Base-by-base conservation (phyloP, 2,888 invertebrate species). In the Tetramorium bicarinatum region DNA sequence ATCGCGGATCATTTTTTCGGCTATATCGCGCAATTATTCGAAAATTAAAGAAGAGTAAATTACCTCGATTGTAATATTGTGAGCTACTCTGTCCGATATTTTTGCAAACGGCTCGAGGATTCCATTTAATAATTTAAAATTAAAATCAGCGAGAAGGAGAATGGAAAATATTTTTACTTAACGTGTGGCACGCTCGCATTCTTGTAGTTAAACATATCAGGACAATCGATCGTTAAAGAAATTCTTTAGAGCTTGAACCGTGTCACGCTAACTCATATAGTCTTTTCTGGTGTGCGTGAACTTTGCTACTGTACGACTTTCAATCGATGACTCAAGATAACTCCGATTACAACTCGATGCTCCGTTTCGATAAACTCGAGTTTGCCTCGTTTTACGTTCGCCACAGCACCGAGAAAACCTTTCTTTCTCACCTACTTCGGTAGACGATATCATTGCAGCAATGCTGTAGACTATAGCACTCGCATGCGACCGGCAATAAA, bases 391-490 rank as follows among this genome's bases (percentile, higher is more conserved):
- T 54, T 21, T 44, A 56, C 15, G 11, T 41, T 79, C 15, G 34
- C 18, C 44, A 41, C 44, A 8, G 29, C 18, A 4, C 29, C 54
- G 62, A 75, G 44, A 41, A 13, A 56, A 64, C 25, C 47, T 76
- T 82, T 21, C 76, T 82, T 66, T 56, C 56, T 76, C 56, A 82
- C 56, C 76, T 82, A 76, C 66, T 82, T 41, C n/a, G n/a, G 15
- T 61, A 74, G 74, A 47, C 21, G 34, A 47, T 79, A 69, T 56
- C 56, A 21, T 79, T 59, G 29, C 69, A 21, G 21, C 59, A 47
- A 34, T 11, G 15, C 44, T 13, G 21, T 15, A 15, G 25, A 54
- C 25, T 38, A 13, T 69, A 59, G 15, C 34, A 3, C n/a, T 77
- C 56, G 69, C 69, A n/a, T 59, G 29, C 44, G 1, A 62, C 7